These are phyloP conservation scores for Sphecodes monilicornis DNA, from an alignment of 2,888 invertebrate species.

Conservation along the genomic window DNA sequence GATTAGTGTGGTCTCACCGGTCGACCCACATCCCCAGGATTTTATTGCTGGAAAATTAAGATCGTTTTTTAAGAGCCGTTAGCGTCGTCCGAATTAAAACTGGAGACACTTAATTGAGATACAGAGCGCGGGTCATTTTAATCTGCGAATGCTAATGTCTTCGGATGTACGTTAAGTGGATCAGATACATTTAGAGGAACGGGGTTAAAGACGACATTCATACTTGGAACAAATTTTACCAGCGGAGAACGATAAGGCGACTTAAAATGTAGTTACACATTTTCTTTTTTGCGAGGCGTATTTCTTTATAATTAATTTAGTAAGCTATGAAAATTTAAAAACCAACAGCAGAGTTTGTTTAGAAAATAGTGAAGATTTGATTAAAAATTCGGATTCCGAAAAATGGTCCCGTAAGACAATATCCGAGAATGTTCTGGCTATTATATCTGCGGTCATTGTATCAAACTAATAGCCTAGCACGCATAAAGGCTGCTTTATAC, in stretches of 20 bases:
- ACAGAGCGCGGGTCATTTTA: background rate
- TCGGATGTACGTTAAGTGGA: background rate
- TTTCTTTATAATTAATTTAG: background rate
- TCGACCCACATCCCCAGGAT: conserved; percentile 19
- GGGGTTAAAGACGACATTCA: background rate
- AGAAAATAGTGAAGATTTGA: too few species aligned
- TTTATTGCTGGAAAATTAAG: conserved; percentile 5
- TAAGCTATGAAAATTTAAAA: background rate
- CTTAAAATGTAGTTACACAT: background rate
- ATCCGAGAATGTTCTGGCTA: too few species aligned
- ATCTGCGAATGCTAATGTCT: conserved; percentile 2
- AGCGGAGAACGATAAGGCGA: background rate
- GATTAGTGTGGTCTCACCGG: too few species aligned
- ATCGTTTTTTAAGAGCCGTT: background rate
- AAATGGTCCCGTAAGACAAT: too few species aligned
- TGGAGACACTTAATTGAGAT: background rate
- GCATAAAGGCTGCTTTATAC: conserved; percentile 35
- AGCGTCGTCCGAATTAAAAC: background rate
- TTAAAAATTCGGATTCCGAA: too few species aligned
- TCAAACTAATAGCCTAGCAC: conserved; percentile 38
- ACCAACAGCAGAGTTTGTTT: too few species aligned
- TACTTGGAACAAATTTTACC: background rate
- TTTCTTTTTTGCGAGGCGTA: background rate
- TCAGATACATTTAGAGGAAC: background rate
- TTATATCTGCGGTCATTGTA: too few species aligned